Evolutionary conservation across 2,797 vertebrate genomes (phyloP), one percentile per base, ranked within the genome.

Genomic region (Lophotriccus pileatus): DNA sequence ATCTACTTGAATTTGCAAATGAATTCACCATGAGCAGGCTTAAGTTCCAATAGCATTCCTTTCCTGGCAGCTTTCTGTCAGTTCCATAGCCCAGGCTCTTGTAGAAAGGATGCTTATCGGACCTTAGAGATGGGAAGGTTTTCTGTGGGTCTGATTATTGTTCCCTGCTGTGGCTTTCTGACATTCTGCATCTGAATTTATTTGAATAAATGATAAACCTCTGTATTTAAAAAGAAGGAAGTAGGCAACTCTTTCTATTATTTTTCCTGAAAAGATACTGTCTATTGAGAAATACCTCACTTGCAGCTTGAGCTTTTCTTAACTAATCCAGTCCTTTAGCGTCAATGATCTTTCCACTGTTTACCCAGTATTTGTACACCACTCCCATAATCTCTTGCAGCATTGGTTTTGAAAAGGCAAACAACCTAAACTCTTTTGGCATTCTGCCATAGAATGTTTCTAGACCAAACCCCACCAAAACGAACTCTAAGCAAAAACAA

Each of bases 1-100:
- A 90, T 90, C 87, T 93, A 83, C 87, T 90, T 93, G 80, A 90
- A 90, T 94, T 96, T 94, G 88, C 76, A 81, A 56, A 91, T 49
- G 55, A 91, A 92, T 95, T 93, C 76, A 69, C 79, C 47, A 81
- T 8, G 32, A 89, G 76, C 44, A 85, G 78, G 60, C 92, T 95
- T 73, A 72, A 36, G 55, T 70, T 94, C 70, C 88, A 69, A 76
- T 36, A 78, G 8, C 6, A 11, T 88, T 88, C 47, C 37, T 89
- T 93, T 84, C 73, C 89, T 94, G 87, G 63, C 74, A 91, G 80
- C 52, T 86, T 84, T 94, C 76, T 82, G 14, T 58, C 52, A 32
- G 18, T 64, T 94, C 50, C 79, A 39, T 44, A 78, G 58, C 62
- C 60, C 56, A 93, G 49, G 52, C 47, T 77, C 47, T 75, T 50